These are phyloP conservation scores for Siniperca chuatsi DNA, from an alignment of 2,113 vertebrate genomes.

Conservation along the genomic window DNA sequence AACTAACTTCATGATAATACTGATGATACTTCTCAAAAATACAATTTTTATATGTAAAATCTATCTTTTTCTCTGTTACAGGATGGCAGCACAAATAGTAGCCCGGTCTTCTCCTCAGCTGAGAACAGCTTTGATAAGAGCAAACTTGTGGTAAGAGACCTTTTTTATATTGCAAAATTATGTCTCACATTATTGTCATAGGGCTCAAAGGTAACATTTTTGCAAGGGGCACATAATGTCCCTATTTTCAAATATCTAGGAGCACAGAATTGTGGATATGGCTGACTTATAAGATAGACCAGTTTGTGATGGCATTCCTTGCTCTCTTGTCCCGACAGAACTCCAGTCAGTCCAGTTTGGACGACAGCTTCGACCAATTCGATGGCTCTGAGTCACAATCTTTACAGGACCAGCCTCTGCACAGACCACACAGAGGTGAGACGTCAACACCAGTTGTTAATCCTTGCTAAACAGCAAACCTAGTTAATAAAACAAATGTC, in stretches of 20 bases:
- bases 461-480: background rate
- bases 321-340: slow-evolving; percentile 63
- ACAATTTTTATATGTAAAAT: background rate
- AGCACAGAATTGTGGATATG: background rate
- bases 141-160: slow-evolving; percentile 80
- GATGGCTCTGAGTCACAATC: slow-evolving; percentile 59
- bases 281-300: background rate
- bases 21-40: background rate
- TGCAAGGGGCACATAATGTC: background rate
- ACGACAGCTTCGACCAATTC: slow-evolving; percentile 74
- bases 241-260: background rate
- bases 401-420: slow-evolving; percentile 51
- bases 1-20: background rate
- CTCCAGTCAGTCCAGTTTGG: slow-evolving; percentile 83
- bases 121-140: slow-evolving; percentile 75
- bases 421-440: slow-evolving; percentile 72
- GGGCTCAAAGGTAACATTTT: background rate
- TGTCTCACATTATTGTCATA: background rate
- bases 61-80: slow-evolving; percentile 45
- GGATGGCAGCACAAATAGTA: slow-evolving; percentile 80
- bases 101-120: slow-evolving; percentile 70
- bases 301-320: background rate
- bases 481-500: background rate
- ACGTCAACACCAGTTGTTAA: background rate
- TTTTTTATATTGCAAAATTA: slow-evolving; percentile 34